A percentile compares a stretch with the other conserved stretches of the same genome.
These are phyloP conservation scores for Neoitamus cyanurus DNA, from an alignment of 2,888 invertebrate genomes.

Conservation along the genomic window DNA sequence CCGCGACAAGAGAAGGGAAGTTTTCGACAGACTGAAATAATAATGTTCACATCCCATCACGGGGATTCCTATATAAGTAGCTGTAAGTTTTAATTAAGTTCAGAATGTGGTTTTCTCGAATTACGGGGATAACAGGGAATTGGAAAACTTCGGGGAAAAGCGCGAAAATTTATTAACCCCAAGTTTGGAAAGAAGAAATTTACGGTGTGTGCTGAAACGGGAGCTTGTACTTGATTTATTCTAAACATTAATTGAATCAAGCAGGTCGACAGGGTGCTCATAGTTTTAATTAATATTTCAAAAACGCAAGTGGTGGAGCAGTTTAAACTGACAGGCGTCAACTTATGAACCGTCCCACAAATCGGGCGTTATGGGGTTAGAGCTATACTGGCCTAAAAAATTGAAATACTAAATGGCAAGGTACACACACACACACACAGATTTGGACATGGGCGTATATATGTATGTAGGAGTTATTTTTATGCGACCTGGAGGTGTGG, in stretches of 20 bases:
- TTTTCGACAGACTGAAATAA: neutral
- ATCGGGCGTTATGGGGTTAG: no score
- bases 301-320: no score
- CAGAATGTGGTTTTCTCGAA: neutral
- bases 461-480: no score
- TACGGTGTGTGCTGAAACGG: neutral
- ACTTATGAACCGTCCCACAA: no score
- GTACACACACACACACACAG: no score
- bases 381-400: no score
- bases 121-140: neutral
- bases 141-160: neutral
- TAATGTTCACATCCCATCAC: neutral
- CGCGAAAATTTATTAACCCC: neutral
- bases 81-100: slow-evolving; percentile 29
- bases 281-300: neutral
- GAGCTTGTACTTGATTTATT: neutral
- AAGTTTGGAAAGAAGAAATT: neutral
- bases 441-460: no score
- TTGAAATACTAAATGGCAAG: no score
- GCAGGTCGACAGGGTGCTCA: neutral
- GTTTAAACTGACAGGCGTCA: no score
- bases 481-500: no score
- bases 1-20: neutral
- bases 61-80: neutral
- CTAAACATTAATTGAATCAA: neutral